A percentile compares a stretch with the other conserved stretches of the same genome.
Conservation (phyloP, 1,140 invertebrate species). For the Anastatus disparis region DNA sequence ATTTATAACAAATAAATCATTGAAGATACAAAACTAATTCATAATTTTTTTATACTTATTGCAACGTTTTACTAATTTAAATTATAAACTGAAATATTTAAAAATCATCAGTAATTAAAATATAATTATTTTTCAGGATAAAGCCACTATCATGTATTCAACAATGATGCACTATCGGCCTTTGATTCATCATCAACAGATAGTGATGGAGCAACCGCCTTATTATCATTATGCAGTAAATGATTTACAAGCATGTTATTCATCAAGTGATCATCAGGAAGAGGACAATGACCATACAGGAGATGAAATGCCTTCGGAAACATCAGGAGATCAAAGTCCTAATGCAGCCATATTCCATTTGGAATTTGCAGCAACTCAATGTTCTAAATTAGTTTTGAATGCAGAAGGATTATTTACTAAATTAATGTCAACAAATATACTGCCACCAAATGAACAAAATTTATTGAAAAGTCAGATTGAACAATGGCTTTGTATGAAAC, state of each 20-base stretch:
- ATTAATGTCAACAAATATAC: slow-evolving; percentile 69
- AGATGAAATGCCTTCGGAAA: slow-evolving; percentile 61
- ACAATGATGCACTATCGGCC: slow-evolving; percentile 59
- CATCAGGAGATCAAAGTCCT: slow-evolving; percentile 60
- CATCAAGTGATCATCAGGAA: slow-evolving; percentile 53
- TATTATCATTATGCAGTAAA: slow-evolving; percentile 56
- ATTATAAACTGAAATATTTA: no score
- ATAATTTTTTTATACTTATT: no score
- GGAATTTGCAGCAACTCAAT: slow-evolving; percentile 83
- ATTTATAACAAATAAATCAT: no score
- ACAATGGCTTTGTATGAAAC: slow-evolving; percentile 85
- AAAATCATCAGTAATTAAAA: no score
- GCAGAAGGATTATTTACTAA: slow-evolving; percentile 85
- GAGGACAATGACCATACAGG: slow-evolving; percentile 61
- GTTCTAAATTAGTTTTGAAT: slow-evolving; percentile 84
- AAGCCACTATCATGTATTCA: slow-evolving; percentile 10
- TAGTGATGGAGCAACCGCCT: slow-evolving; percentile 55
- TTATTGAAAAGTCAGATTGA: slow-evolving; percentile 72
- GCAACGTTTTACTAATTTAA: no score
- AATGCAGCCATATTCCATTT: slow-evolving; percentile 73
- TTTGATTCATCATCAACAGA: slow-evolving; percentile 53
- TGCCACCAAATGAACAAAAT: slow-evolving; percentile 76
- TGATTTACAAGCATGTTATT: slow-evolving; percentile 50
- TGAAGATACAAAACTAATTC: no score
- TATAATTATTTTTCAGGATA: no score